Conservation (phyloP, 2,888 invertebrate genomes). For the Cyclophora albipunctata region DNA sequence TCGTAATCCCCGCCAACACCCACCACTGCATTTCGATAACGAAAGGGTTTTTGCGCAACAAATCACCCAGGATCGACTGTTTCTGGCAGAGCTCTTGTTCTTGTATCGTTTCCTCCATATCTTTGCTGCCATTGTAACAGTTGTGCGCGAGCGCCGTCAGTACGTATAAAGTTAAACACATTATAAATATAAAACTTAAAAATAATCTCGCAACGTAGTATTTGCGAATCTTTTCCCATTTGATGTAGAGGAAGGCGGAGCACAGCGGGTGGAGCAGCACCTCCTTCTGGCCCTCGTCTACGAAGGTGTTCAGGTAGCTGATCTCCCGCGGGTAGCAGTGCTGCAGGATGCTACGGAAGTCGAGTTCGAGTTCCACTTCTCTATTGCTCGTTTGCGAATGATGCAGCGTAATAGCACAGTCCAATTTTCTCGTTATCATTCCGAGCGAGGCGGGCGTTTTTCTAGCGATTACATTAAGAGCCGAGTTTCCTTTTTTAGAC, state of each 20-base stretch:
- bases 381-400: conserved; percentile 86
- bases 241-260: conserved; percentile 89
- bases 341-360: conserved; percentile 87
- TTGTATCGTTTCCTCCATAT: conserved; percentile 82
- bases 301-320: conserved; percentile 89
- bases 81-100: conserved; percentile 85
- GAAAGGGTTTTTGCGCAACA: conserved; percentile 82
- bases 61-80: conserved; percentile 84
- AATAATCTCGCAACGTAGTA: conserved; percentile 88
- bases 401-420: conserved; percentile 85
- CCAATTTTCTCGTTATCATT: conserved; percentile 87
- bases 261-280: conserved; percentile 90
- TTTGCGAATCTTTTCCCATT: conserved; percentile 93
- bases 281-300: conserved; percentile 92
- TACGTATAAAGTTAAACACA: conserved; percentile 87
- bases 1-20: conserved; percentile 84
- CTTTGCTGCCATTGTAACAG: conserved; percentile 87
- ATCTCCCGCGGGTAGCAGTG: conserved; percentile 90
- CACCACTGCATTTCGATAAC: conserved; percentile 91
- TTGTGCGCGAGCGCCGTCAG: conserved; percentile 88
- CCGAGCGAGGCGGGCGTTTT: conserved; percentile 91
- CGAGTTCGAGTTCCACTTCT: conserved; percentile 87
- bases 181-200: conserved; percentile 85
- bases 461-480: conserved; percentile 87
- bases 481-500: conserved; percentile 90